A percentile compares a stretch with the other conserved stretches of the same genome.
phyloP scores from a whole-genome alignment of 2,888 invertebrate species.

The Pollenia griseotomentosa region DNA sequence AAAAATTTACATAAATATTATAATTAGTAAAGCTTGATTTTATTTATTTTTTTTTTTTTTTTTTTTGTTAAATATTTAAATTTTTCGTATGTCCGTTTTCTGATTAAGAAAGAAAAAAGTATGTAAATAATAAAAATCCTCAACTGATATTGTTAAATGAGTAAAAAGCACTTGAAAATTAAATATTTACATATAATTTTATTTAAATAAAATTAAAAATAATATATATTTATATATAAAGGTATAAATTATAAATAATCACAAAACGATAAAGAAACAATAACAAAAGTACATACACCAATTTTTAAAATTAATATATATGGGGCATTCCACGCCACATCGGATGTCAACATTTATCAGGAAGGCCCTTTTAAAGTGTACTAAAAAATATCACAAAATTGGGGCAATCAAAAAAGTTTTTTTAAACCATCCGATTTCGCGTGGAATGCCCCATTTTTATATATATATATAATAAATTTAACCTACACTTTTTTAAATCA shows the following conservation, averaged over 20 bases:
- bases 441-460: too few relatives aligned
- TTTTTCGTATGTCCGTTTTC: background rate
- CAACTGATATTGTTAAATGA: background rate
- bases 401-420: too few relatives aligned
- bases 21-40: conserved; percentile 60
- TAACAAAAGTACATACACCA: conserved; percentile 29
- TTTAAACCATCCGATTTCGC: too few relatives aligned
- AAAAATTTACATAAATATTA: conserved; percentile 39
- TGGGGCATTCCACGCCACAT: too few relatives aligned
- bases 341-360: too few relatives aligned
- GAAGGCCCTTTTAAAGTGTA: too few relatives aligned
- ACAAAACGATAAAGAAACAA: conserved; percentile 26
- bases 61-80: conserved; percentile 27
- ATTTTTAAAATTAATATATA: background rate
- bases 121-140: conserved; percentile 4
- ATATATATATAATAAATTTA: too few relatives aligned
- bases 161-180: conserved; percentile 29
- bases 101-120: background rate
- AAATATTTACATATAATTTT: conserved; percentile 52
- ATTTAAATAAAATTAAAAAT: conserved; percentile 39
- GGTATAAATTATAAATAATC: conserved; percentile 24
- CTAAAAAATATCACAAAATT: too few relatives aligned
- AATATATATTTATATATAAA: background rate
- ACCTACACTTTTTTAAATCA: too few relatives aligned
- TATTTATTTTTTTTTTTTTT: conserved; percentile 10